These are phyloP conservation scores for Parelbella ahira DNA, from an alignment of 2,888 invertebrate species.

Conservation along the genomic window DNA sequence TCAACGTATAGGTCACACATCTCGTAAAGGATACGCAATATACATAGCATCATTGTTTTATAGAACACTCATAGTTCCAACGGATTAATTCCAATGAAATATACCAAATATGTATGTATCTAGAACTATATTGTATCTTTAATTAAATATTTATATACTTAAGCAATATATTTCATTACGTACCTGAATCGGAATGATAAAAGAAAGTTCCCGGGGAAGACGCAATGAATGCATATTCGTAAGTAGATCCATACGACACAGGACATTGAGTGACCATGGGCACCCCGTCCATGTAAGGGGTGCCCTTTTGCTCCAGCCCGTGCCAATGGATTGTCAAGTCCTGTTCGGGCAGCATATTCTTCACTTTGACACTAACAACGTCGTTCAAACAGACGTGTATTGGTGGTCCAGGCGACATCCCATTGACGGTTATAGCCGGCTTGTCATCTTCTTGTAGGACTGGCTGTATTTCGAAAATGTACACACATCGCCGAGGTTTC, in stretches of 20 bases:
- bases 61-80: no score
- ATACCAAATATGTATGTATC: background rate
- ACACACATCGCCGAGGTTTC: slow-evolving; percentile 65
- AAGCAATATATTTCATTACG: no score
- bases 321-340: slow-evolving; percentile 89
- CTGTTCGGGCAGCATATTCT: slow-evolving; percentile 84
- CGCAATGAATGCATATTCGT: slow-evolving; percentile 86
- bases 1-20: no score
- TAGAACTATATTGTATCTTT: background rate
- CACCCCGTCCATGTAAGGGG: slow-evolving; percentile 88
- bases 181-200: slow-evolving; percentile 86
- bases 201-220: slow-evolving; percentile 85
- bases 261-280: slow-evolving; percentile 90
- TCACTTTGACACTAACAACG: slow-evolving; percentile 85
- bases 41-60: no score
- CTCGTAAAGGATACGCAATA: no score
- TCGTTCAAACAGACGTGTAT: slow-evolving; percentile 87
- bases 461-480: slow-evolving; percentile 61
- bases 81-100: no score
- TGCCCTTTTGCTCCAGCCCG: slow-evolving; percentile 81
- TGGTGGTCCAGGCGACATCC: slow-evolving; percentile 71
- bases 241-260: slow-evolving; percentile 83
- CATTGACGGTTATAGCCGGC: slow-evolving; percentile 56
- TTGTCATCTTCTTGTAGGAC: slow-evolving; percentile 48
- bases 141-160: slow-evolving; percentile 24